A percentile compares a stretch with the other conserved stretches of the same genome.
Evolutionary conservation across 2,888 invertebrate species (phyloP).

Genomic region (Limenitis camilla): DNA sequence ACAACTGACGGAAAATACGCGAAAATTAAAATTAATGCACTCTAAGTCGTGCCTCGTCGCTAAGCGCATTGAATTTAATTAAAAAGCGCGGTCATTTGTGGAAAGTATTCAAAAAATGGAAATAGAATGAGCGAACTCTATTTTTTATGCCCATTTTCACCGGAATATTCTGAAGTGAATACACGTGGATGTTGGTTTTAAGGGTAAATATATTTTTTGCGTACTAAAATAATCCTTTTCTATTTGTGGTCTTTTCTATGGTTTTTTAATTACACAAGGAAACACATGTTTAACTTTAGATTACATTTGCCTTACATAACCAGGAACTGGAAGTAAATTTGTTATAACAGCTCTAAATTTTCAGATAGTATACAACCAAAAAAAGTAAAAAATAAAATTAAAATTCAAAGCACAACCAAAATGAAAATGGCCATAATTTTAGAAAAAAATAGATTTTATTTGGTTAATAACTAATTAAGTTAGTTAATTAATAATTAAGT

Average conservation of each 20-base stretch:
- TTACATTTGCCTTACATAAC: too few relatives aligned
- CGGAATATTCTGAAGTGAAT: not conserved
- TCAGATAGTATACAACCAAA: too few relatives aligned
- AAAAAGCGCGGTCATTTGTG: slow-evolving; percentile 17
- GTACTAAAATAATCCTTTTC: not conserved
- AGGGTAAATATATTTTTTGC: not conserved
- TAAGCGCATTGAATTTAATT: slow-evolving; percentile 18
- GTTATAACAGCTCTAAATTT: too few relatives aligned
- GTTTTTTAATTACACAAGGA: too few relatives aligned
- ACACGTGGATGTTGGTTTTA: slow-evolving; percentile 3
- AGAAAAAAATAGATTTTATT: too few relatives aligned
- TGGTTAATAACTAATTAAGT: too few relatives aligned
- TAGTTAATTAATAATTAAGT: too few relatives aligned
- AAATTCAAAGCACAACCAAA: too few relatives aligned
- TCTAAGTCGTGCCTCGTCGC: slow-evolving; percentile 14
- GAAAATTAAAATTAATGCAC: slow-evolving; percentile 15
- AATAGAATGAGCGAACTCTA: slow-evolving; percentile 8
- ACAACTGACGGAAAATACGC: slow-evolving; percentile 10
- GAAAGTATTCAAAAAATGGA: slow-evolving; percentile 10
- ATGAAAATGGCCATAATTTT: not conserved
- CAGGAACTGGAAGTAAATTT: too few relatives aligned
- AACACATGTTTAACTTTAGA: too few relatives aligned
- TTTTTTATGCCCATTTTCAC: slow-evolving; percentile 4
- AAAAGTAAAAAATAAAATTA: too few relatives aligned
- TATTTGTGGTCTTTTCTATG: too few relatives aligned